These are phyloP conservation scores for Philotrypesis tridentata DNA, from an alignment of 1,140 invertebrate species.

Conservation along the genomic window DNA sequence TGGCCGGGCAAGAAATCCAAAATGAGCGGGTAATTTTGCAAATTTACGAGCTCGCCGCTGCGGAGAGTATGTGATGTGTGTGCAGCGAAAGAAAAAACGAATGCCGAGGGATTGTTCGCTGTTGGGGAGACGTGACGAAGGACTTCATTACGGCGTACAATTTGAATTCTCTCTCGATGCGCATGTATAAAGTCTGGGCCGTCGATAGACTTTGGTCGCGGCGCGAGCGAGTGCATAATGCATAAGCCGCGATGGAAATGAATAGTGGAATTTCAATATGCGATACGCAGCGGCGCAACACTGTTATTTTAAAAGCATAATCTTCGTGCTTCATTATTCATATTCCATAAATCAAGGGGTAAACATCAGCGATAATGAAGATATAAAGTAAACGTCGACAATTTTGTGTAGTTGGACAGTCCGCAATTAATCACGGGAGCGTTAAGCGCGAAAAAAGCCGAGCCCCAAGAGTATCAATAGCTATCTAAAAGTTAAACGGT, in stretches of 20 bases:
- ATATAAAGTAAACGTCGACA: constrained; percentile 26
- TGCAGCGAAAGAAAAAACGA: neutral
- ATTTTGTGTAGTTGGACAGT: constrained; percentile 23
- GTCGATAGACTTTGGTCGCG: no score
- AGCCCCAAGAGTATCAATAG: constrained; percentile 28
- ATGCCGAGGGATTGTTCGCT: constrained; percentile 20
- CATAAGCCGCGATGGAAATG: no score
- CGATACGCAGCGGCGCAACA: neutral
- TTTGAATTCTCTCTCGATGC: no score
- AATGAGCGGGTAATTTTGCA: constrained; percentile 27
- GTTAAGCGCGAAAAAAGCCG: neutral
- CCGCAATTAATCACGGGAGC: constrained; percentile 29
- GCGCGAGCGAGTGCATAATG: no score
- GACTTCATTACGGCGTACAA: constrained; percentile 32
- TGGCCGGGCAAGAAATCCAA: constrained; percentile 27
- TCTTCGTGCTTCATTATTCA: neutral
- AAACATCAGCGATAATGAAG: constrained; percentile 38
- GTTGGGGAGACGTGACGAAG: constrained; percentile 16
- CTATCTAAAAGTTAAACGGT: constrained; percentile 44
- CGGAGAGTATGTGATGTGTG: no score
- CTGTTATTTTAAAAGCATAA: neutral
- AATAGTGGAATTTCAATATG: neutral
- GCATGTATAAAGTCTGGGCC: no score
- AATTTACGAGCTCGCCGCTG: constrained; percentile 31
- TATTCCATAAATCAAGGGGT: neutral